A percentile compares a stretch with the other conserved stretches of the same genome.
These are phyloP conservation scores for Halcyon chelicuti DNA, from an alignment of 2,797 vertebrate genomes.

Conservation along the genomic window DNA sequence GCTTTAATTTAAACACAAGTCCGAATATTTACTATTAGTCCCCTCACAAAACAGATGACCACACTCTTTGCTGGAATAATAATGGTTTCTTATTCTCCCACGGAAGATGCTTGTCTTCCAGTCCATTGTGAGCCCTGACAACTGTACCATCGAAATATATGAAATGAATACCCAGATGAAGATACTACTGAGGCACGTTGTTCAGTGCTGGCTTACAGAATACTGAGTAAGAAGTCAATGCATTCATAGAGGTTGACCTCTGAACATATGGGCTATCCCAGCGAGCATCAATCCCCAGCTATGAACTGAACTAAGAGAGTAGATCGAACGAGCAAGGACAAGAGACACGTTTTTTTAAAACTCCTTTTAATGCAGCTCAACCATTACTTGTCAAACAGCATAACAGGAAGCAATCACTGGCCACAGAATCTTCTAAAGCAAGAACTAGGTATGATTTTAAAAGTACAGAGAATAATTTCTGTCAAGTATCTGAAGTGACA, in stretches of 20 bases:
- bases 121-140: background rate
- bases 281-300: background rate
- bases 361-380: background rate
- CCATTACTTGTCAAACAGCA: background rate
- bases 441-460: background rate
- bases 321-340: background rate
- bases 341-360: background rate
- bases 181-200: background rate
- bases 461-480: background rate
- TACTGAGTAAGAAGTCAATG: background rate
- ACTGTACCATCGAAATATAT: background rate
- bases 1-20: background rate
- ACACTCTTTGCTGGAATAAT: background rate
- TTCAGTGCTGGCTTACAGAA: background rate
- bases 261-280: background rate
- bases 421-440: background rate
- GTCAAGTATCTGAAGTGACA: background rate
- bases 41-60: background rate
- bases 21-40: background rate
- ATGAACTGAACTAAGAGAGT: background rate
- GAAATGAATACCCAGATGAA: background rate
- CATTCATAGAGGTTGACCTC: background rate
- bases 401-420: background rate
- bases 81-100: rapidly evolving
- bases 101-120: background rate